phyloP scores from a whole-genome alignment of 2,888 invertebrate species.

The Cotesia congregata region DNA sequence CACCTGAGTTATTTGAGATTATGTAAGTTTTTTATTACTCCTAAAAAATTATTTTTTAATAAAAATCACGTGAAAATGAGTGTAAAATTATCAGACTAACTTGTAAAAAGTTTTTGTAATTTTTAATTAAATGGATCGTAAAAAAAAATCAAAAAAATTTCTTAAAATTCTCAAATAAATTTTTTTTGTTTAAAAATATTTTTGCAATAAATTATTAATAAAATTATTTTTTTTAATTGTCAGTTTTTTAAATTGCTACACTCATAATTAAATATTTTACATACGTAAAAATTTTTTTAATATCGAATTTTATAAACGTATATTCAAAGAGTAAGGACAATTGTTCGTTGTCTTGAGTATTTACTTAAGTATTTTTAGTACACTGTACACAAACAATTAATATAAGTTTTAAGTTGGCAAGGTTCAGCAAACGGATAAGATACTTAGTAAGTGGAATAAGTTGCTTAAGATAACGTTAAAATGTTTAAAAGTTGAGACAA shows the following conservation, averaged over 20 bases:
- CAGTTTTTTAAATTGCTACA: too few species aligned
- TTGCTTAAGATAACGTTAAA: constrained; percentile 9
- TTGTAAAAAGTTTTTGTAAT: too few species aligned
- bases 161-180: too few species aligned
- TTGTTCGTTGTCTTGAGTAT: neutral
- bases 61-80: constrained; percentile 7
- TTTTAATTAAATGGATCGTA: too few species aligned
- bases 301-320: too few species aligned
- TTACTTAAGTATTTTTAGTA: constrained; percentile 2
- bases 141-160: too few species aligned
- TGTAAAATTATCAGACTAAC: too few species aligned
- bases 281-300: too few species aligned
- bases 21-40: neutral
- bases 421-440: constrained; percentile 64
- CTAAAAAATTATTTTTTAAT: neutral
- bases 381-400: neutral
- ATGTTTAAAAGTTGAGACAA: neutral
- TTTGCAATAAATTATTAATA: too few species aligned
- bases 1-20: constrained; percentile 59
- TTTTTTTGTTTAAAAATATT: too few species aligned
- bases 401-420: constrained; percentile 44
- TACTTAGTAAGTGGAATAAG: neutral
- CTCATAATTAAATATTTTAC: too few species aligned
- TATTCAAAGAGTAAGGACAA: neutral
- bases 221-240: too few species aligned